These are phyloP conservation scores for rabbit (Oryctolagus cuniculus) DNA, from an alignment of 2,113 vertebrate species.

Conservation along the genomic window DNA sequence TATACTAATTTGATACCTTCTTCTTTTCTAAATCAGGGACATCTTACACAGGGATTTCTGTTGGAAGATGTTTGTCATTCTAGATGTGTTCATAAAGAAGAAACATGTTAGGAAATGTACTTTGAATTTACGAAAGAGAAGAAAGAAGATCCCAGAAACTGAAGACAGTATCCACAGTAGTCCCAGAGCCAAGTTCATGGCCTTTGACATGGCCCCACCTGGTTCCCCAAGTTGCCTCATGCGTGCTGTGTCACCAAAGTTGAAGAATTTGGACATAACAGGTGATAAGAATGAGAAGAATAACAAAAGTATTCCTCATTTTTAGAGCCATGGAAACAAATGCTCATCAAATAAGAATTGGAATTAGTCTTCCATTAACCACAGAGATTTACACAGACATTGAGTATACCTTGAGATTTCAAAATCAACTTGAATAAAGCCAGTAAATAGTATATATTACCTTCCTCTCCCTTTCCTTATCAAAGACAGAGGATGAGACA, in stretches of 20 bases:
- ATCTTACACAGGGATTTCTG: not conserved
- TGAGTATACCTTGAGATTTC: rapidly evolving
- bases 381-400: not conserved
- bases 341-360: not conserved
- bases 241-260: not conserved
- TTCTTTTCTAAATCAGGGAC: not conserved
- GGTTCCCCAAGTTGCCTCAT: not conserved
- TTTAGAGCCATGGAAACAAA: not conserved
- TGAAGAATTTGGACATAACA: not conserved
- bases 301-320: not conserved
- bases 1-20: too few species aligned
- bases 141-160: not conserved
- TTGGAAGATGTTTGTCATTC: not conserved
- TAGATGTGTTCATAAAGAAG: not conserved
- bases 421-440: not conserved
- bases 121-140: not conserved
- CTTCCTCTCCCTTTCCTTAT: not conserved
- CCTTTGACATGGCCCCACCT: not conserved
- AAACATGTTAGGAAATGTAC: not conserved
- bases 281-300: not conserved
- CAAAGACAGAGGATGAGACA: not conserved
- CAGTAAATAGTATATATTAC: not conserved
- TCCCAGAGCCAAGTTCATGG: not conserved
- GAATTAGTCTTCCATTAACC: not conserved
- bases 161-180: not conserved